phyloP scores from a whole-genome alignment of 2,797 vertebrate species.

The Todus mexicanus region DNA sequence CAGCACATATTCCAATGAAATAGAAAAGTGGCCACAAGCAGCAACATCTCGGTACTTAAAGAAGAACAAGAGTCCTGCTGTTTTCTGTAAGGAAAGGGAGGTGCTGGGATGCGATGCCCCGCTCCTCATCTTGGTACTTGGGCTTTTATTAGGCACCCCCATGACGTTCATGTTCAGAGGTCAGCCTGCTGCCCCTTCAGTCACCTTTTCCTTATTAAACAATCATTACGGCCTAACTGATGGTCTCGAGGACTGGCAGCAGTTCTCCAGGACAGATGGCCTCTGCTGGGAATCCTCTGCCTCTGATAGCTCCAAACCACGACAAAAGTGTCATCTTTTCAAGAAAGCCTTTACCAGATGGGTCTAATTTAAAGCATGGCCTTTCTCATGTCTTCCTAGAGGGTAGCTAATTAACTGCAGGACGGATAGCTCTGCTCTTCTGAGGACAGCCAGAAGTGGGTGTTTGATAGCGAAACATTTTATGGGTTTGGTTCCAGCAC shows the following conservation, averaged over 20 bases:
- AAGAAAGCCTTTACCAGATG: not conserved
- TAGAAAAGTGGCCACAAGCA: not conserved
- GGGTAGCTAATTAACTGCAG: not conserved
- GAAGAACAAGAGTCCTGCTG: not conserved
- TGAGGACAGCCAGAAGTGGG: not conserved
- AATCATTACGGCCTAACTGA: not conserved
- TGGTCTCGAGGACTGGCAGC: not conserved
- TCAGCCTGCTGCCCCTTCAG: not conserved
- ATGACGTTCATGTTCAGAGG: not conserved
- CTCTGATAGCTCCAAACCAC: not conserved
- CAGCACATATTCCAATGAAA: accelerated
- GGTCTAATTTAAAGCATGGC: not conserved
- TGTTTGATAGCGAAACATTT: not conserved
- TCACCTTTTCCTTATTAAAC: not conserved
- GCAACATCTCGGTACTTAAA: not conserved
- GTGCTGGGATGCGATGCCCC: not conserved
- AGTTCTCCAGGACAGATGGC: not conserved
- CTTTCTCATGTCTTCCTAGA: not conserved
- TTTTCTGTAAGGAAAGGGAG: not conserved
- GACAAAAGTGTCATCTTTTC: not conserved
- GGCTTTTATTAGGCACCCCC: not conserved
- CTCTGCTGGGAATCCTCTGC: not conserved
- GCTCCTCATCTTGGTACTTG: not conserved
- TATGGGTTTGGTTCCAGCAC: not conserved
- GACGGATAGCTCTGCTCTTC: not conserved